Evolutionary conservation across 2,888 invertebrate genomes (phyloP), one percentile per base, ranked within the genome.

Genomic region (Nomada ruficornis): DNA sequence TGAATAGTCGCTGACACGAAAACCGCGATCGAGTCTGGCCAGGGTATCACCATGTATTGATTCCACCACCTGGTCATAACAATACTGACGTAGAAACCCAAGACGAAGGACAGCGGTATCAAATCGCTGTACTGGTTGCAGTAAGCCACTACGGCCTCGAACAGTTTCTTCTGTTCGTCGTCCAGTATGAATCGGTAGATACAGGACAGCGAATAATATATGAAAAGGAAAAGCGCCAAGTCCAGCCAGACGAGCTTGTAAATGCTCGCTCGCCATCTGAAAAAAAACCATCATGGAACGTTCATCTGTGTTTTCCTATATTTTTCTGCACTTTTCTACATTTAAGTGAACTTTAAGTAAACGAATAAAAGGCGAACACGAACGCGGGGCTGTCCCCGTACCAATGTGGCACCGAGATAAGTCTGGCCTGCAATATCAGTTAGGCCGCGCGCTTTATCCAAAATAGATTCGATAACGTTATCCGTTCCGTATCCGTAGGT

Each of bases 161-260:
- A 98, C 80, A 95, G 93, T 93, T 98, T 95, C 95, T 96, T 97
- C 80, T 97, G 96, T 0, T 95, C 92, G 1, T 95, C 95, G 91
- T 96, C 95, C 85, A 98, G 94, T 29, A 95, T 94, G 90, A 96
- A 95, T 83, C 98, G 95, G 94, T 98, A 98, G 2, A 96, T 94
- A 84, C 97, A 93, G 94, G 97, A 98, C 85, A 98, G 95, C 59
- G 95, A 91, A 91, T 98, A 98, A 93, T 98, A 98, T 73, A 97
- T 93, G 52, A 96, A 94, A 82, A 98, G 95, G 93, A 98, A 98
- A 71, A 97, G 95, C 44, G 97, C 92, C 72, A 98, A 95, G 94
- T 98, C 98, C 87, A 97, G 95, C 98, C 98, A 98, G 83, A 98
- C 97, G 88, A 98, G 94, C 94, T 98, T 98, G 96, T 98, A 98